A percentile compares a stretch with the other conserved stretches of the same genome.
Evolutionary conservation across 2,797 vertebrate species (phyloP).

Genomic region (Sebastes oblongus): DNA sequence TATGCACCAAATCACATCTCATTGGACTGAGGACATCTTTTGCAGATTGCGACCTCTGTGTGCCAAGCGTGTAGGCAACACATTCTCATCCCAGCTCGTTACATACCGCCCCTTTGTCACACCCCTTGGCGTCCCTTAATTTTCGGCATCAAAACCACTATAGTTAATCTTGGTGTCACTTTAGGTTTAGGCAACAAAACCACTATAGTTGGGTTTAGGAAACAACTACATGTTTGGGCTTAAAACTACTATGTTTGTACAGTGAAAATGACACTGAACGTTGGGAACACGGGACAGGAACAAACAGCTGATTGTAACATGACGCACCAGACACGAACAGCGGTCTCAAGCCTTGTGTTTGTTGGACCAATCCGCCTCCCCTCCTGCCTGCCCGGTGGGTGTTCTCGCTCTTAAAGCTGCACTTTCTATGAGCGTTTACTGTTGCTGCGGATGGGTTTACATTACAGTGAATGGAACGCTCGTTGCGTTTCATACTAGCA

Average conservation of each 20-base stretch:
- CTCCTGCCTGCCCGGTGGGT: too few relatives aligned
- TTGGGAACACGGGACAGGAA: too few relatives aligned
- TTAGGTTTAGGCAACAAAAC: neutral
- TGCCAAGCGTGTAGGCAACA: neutral
- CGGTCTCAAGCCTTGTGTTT: neutral
- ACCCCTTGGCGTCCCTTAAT: neutral
- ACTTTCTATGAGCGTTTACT: neutral
- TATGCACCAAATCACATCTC: slow-evolving; percentile 2
- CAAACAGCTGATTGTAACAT: neutral
- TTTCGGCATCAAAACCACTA: neutral
- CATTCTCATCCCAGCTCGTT: neutral
- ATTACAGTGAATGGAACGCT: neutral
- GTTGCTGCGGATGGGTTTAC: neutral
- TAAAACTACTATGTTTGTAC: neutral
- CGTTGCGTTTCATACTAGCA: neutral
- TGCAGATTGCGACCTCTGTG: neutral
- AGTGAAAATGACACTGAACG: too few relatives aligned
- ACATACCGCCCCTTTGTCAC: neutral
- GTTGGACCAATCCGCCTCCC: neutral
- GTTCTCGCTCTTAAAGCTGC: too few relatives aligned
- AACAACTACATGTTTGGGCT: neutral
- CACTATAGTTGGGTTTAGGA: neutral
- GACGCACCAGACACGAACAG: neutral
- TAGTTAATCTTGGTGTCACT: neutral
- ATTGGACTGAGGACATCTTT: neutral